phyloP scores from a whole-genome alignment of 2,797 vertebrate genomes.

The Coregonus ussuriensis region DNA sequence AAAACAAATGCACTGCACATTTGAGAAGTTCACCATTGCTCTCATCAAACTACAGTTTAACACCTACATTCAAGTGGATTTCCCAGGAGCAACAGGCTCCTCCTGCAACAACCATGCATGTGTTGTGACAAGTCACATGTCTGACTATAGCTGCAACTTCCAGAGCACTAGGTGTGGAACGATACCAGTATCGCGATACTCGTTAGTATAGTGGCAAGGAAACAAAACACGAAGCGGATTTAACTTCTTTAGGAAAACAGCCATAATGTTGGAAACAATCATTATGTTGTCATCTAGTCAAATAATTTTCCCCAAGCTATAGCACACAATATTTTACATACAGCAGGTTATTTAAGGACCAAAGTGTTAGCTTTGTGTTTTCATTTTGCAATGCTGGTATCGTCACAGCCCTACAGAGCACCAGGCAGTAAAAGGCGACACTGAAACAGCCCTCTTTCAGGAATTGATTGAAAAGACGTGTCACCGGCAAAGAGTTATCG shows the following conservation, averaged over 20 bases:
- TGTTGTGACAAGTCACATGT: conserved; percentile 7
- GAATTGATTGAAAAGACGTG: background rate
- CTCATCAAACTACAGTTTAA: background rate
- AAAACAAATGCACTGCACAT: background rate
- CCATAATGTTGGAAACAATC: no score
- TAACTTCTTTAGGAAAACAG: no score
- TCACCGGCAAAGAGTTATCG: background rate
- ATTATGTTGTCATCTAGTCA: no score
- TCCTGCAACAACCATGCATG: background rate
- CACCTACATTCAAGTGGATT: background rate
- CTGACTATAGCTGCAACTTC: background rate
- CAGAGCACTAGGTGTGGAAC: background rate
- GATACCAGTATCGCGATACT: background rate
- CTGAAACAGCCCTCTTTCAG: background rate
- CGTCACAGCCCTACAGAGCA: no score
- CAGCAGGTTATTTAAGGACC: no score
- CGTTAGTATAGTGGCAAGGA: no score
- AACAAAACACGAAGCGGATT: no score
- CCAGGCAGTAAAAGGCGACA: background rate
- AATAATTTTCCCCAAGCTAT: no score
- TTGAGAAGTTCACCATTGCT: background rate
- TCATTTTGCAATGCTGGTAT: no score
- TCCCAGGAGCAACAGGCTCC: background rate
- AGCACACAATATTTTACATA: no score
- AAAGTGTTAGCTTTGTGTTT: no score